Evolutionary conservation across 2,888 invertebrate genomes (phyloP).

Genomic region (Xylophagus ater): DNA sequence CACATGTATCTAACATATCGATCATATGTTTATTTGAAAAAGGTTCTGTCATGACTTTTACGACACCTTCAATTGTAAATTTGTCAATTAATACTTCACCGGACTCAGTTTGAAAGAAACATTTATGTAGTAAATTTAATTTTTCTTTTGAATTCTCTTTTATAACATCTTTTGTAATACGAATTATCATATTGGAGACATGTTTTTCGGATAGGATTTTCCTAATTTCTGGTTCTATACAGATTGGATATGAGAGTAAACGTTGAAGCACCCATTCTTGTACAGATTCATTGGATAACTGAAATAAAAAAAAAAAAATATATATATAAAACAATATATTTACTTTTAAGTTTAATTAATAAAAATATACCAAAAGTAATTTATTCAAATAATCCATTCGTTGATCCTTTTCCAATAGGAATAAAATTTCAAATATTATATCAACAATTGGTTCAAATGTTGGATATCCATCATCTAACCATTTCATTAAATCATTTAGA

Average conservation of each 20-base stretch:
- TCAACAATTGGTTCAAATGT: constrained; percentile 47
- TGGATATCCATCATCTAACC: constrained; percentile 43
- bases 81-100: constrained; percentile 33
- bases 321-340: constrained; percentile 3
- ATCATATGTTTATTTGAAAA: constrained; percentile 21
- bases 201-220: constrained; percentile 27
- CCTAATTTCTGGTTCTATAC: constrained; percentile 29
- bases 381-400: constrained; percentile 45
- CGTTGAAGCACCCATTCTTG: constrained; percentile 31
- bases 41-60: constrained; percentile 29
- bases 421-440: constrained; percentile 50
- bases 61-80: constrained; percentile 29
- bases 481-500: constrained; percentile 28
- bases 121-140: constrained; percentile 34
- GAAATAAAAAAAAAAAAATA: constrained; percentile 11
- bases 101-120: constrained; percentile 36
- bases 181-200: constrained; percentile 25
- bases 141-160: constrained; percentile 27
- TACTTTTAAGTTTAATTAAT: background rate
- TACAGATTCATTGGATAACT: constrained; percentile 26
- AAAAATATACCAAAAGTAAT: constrained; percentile 44
- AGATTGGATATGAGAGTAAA: constrained; percentile 35
- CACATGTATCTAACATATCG: constrained; percentile 40
- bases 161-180: constrained; percentile 28
- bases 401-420: constrained; percentile 43